Evolutionary conservation across 2,888 invertebrate genomes (phyloP).

Genomic region (Erpobdella octoculata): DNA sequence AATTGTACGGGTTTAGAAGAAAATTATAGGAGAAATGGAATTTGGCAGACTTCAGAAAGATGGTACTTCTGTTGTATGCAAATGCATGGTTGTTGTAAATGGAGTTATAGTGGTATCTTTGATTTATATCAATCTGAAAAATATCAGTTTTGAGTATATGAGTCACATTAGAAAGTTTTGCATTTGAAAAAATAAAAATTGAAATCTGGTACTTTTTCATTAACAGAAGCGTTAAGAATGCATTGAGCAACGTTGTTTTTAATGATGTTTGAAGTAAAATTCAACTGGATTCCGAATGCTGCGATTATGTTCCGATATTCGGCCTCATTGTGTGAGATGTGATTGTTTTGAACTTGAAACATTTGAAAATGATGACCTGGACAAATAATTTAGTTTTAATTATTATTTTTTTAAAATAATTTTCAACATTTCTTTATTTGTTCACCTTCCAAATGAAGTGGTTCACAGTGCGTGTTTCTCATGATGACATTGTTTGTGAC

Average conservation of each 20-base stretch:
- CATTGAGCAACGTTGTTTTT: slow-evolving; percentile 35
- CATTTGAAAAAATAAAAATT: background rate
- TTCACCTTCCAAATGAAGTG: slow-evolving; percentile 66
- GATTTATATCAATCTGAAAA: slow-evolving; percentile 34
- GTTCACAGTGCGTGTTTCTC: slow-evolving; percentile 76
- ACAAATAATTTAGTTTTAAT: too few species aligned
- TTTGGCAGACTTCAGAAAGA: slow-evolving; percentile 89
- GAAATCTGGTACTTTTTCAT: slow-evolving; percentile 28
- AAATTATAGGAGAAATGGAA: slow-evolving; percentile 90
- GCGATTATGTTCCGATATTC: slow-evolving; percentile 71
- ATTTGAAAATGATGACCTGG: slow-evolving; percentile 69
- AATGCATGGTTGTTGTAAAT: slow-evolving; percentile 59
- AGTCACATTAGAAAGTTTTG: background rate
- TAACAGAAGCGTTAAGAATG: slow-evolving; percentile 37
- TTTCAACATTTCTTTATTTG: background rate
- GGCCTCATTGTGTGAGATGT: slow-evolving; percentile 78
- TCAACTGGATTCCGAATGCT: slow-evolving; percentile 47
- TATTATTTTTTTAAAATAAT: background rate
- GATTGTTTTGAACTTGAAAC: slow-evolving; percentile 80
- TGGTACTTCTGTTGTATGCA: slow-evolving; percentile 56
- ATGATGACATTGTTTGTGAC: slow-evolving; percentile 87
- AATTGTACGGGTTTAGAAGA: slow-evolving; percentile 89
- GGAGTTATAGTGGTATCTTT: slow-evolving; percentile 34
- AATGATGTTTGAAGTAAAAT: slow-evolving; percentile 63
- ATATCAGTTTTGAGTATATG: background rate